Conservation (phyloP, 2,888 invertebrate species). For the Troilus luridus region DNA sequence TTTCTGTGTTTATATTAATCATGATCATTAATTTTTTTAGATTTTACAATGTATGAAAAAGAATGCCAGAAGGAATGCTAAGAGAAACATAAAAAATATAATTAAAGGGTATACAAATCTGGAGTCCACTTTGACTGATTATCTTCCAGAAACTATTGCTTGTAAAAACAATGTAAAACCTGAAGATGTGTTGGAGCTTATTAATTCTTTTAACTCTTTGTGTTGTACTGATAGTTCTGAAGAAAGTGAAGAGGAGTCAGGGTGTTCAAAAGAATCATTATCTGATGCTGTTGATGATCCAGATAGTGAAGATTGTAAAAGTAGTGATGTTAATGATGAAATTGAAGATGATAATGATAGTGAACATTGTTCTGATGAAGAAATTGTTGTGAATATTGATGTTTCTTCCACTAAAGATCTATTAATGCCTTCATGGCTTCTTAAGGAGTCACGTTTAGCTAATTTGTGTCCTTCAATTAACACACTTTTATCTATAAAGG, state of each 20-base stretch:
- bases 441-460: slow-evolving; percentile 75
- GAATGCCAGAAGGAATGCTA: slow-evolving; percentile 72
- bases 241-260: slow-evolving; percentile 60
- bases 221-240: slow-evolving; percentile 53
- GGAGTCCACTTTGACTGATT: slow-evolving; percentile 60
- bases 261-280: slow-evolving; percentile 23
- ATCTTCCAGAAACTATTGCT: slow-evolving; percentile 56
- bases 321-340: background rate
- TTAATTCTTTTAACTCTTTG: slow-evolving; percentile 53
- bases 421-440: slow-evolving; percentile 76
- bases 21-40: slow-evolving; percentile 61
- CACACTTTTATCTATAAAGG: slow-evolving; percentile 77
- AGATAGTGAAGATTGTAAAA: slow-evolving; percentile 66
- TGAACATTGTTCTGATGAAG: background rate
- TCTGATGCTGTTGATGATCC: slow-evolving; percentile 65
- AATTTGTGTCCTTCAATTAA: slow-evolving; percentile 78
- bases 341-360: background rate
- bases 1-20: background rate
- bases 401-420: slow-evolving; percentile 1
- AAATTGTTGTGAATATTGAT: background rate
- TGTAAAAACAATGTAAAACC: background rate
- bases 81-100: slow-evolving; percentile 75
- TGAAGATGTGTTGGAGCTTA: slow-evolving; percentile 25
- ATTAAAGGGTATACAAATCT: slow-evolving; percentile 75
- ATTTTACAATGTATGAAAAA: slow-evolving; percentile 77